A percentile compares a stretch with the other conserved stretches of the same genome.
phyloP scores from a whole-genome alignment of 2,797 vertebrate species.

The Onychomys leucogaster region DNA sequence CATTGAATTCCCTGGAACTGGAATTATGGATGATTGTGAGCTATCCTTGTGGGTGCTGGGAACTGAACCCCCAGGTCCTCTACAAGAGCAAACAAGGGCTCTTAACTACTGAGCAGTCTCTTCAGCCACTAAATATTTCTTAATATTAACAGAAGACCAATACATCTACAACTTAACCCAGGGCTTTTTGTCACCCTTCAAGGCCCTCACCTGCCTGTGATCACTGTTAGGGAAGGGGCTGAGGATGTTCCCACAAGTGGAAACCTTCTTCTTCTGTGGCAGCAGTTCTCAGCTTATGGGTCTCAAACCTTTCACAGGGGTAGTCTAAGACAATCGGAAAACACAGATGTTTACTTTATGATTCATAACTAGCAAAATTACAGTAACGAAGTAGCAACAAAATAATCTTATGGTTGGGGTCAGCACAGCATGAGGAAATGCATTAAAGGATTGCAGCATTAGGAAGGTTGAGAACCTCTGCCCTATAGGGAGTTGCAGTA shows the following conservation, averaged over 20 bases:
- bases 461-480: not conserved
- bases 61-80: not conserved
- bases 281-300: not conserved
- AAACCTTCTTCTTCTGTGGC: not conserved
- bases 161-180: not conserved
- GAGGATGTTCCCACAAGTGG: not conserved
- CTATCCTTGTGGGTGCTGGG: not conserved
- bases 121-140: not conserved
- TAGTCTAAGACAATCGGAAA: not conserved
- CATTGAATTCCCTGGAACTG: not conserved
- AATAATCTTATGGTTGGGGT: not conserved
- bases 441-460: not conserved
- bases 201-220: not conserved
- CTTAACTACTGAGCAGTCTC: not conserved
- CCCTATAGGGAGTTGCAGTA: too few relatives aligned
- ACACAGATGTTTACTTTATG: not conserved
- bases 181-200: not conserved
- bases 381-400: not conserved
- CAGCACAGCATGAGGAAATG: not conserved
- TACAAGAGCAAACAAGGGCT: not conserved
- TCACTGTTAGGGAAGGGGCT: not conserved
- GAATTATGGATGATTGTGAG: not conserved
- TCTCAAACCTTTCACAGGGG: not conserved
- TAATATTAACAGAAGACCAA: not conserved
- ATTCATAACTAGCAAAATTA: not conserved